Evolutionary conservation across 92 coral and sea anemone genomes (phyloP).

Genomic region (Parazoanthus darwini): DNA sequence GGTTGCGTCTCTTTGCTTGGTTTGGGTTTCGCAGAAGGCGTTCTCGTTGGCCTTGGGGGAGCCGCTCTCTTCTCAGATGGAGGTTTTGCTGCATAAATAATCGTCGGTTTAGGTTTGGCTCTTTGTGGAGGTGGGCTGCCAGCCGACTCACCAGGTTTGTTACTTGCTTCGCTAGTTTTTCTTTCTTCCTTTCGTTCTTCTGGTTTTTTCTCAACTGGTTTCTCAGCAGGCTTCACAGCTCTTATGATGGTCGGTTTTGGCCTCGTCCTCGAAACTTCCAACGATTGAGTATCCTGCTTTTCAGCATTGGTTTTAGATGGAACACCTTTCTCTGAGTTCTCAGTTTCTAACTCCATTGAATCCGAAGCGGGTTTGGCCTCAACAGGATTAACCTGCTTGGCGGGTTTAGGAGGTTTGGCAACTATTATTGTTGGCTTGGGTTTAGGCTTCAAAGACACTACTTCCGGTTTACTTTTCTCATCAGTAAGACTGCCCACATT

Average conservation of each 20-base stretch:
- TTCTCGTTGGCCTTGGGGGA: slow-evolving; percentile 59
- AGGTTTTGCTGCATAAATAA: slow-evolving; percentile 19
- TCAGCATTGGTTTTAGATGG: slow-evolving; percentile 2
- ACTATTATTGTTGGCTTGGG: slow-evolving; percentile 33
- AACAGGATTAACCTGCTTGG: not conserved
- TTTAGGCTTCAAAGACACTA: slow-evolving; percentile 6
- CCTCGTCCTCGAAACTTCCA: slow-evolving; percentile 10
- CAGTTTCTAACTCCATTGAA: not conserved
- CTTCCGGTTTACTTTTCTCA: slow-evolving; percentile 5
- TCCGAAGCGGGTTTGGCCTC: not conserved
- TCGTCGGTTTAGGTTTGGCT: slow-evolving; percentile 22
- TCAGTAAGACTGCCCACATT: not conserved
- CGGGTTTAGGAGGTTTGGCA: slow-evolving; percentile 15
- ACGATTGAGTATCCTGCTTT: not conserved
- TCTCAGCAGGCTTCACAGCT: slow-evolving; percentile 21
- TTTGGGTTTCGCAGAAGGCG: slow-evolving; percentile 19
- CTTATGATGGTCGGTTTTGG: slow-evolving; percentile 38
- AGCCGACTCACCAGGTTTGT: not conserved
- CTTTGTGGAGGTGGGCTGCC: slow-evolving; percentile 21
- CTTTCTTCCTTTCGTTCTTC: slow-evolving; percentile 31
- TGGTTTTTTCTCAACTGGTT: not conserved
- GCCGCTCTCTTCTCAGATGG: slow-evolving; percentile 41
- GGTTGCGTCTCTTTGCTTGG: slow-evolving; percentile 2
- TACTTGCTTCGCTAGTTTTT: not conserved
- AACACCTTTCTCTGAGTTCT: not conserved